A percentile compares a stretch with the other conserved stretches of the same genome.
Conservation (phyloP, 2,888 invertebrate species). For the Ophonus ardosiacus region DNA sequence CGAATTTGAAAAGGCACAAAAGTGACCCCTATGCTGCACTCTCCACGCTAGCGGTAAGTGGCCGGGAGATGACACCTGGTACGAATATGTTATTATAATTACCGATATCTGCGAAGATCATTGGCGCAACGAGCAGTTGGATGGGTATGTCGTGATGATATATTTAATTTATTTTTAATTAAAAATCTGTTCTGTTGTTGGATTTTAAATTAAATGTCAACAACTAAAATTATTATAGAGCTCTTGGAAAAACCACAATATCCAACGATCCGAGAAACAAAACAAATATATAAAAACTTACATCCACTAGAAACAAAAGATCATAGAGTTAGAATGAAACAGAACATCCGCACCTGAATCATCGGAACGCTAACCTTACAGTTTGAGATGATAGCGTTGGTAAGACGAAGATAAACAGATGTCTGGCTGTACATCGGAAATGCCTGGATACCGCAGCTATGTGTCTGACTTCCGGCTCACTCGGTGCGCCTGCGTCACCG, state of each 20-base stretch:
- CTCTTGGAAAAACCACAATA: slow-evolving; percentile 12
- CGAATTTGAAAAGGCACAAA: too few relatives aligned
- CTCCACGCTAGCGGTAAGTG: too few relatives aligned
- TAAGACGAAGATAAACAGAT: slow-evolving; percentile 27
- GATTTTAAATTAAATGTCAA: background rate
- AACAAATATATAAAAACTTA: slow-evolving; percentile 15
- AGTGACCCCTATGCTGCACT: too few relatives aligned
- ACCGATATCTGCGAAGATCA: too few relatives aligned
- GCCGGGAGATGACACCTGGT: too few relatives aligned
- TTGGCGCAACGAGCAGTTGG: too few relatives aligned
- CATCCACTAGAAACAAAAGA: slow-evolving; percentile 27
- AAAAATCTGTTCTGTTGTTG: background rate
- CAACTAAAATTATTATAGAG: background rate
- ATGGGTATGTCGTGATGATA: too few relatives aligned
- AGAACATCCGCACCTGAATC: slow-evolving; percentile 4
- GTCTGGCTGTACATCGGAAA: slow-evolving; percentile 65
- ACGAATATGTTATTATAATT: too few relatives aligned
- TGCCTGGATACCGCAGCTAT: slow-evolving; percentile 66
- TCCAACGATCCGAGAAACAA: slow-evolving; percentile 1
- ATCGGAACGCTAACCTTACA: background rate
- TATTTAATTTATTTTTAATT: background rate
- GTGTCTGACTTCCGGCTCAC: slow-evolving; percentile 65
- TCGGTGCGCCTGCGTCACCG: slow-evolving; percentile 19
- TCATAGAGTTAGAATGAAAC: background rate
- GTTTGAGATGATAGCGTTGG: slow-evolving; percentile 16